Conservation (phyloP, 1,140 invertebrate species). For the Trissolcus basalis region DNA sequence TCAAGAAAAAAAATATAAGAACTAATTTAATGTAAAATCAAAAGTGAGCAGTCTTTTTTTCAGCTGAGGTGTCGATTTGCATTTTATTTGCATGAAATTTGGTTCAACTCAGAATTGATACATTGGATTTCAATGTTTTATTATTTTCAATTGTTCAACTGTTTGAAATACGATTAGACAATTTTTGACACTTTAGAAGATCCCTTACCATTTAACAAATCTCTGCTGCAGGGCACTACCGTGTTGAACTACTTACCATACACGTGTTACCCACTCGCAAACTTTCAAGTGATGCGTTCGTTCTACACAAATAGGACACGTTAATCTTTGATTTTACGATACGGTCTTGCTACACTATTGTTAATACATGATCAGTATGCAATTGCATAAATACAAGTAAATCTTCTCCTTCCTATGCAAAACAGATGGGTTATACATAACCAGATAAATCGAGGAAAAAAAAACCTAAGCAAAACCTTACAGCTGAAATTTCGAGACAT, state of each 20-base stretch:
- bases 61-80: no score
- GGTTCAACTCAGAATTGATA: no score
- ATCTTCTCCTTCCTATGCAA: slow-evolving; percentile 20
- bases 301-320: slow-evolving; percentile 29
- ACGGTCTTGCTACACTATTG: slow-evolving; percentile 25
- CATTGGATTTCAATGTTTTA: no score
- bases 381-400: slow-evolving; percentile 28
- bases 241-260: slow-evolving; percentile 35
- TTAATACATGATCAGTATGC: slow-evolving; percentile 31
- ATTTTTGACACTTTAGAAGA: not conserved
- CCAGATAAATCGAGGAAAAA: no score
- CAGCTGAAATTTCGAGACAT: no score
- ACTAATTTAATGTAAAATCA: no score
- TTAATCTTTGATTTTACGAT: slow-evolving; percentile 42
- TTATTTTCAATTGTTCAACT: no score
- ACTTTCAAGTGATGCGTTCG: slow-evolving; percentile 34
- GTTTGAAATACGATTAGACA: no score
- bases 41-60: no score
- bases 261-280: slow-evolving; percentile 29
- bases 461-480: no score
- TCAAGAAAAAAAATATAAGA: no score
- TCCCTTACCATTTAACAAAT: slow-evolving; percentile 10
- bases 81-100: no score
- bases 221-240: slow-evolving; percentile 7
- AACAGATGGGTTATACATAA: not conserved